These are phyloP conservation scores for Phrynocephalus vlangalii DNA, from an alignment of 2,797 vertebrate species.

Conservation along the genomic window DNA sequence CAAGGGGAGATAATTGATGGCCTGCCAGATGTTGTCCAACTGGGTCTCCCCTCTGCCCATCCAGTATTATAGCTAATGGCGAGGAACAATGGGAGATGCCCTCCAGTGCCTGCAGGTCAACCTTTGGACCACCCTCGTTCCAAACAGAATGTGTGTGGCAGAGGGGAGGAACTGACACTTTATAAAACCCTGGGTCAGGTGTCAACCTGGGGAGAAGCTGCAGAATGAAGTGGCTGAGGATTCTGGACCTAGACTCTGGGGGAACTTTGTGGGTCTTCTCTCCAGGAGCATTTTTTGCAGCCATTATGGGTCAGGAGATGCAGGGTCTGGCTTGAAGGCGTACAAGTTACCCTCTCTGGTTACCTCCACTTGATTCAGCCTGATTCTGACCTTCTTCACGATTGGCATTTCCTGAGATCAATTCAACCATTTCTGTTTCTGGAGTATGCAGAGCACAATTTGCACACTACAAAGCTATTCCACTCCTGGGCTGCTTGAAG, in stretches of 20 bases:
- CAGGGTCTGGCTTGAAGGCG: neutral
- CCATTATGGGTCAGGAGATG: neutral
- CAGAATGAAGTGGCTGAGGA: neutral
- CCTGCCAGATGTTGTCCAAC: too few species aligned
- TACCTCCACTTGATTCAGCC: neutral
- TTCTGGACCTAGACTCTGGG: neutral
- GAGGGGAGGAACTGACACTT: too few species aligned
- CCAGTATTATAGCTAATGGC: too few species aligned
- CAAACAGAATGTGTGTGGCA: too few species aligned
- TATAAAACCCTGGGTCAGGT: neutral
- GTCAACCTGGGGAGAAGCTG: neutral
- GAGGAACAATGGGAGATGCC: too few species aligned
- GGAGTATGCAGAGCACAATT: neutral
- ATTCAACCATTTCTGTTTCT: neutral
- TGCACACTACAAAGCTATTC: neutral
- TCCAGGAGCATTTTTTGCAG: neutral
- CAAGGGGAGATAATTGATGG: too few species aligned
- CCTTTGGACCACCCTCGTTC: too few species aligned
- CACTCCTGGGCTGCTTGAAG: too few species aligned
- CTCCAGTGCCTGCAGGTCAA: too few species aligned
- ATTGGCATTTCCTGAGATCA: neutral
- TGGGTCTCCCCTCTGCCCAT: too few species aligned
- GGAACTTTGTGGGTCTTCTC: neutral
- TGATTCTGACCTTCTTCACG: neutral
- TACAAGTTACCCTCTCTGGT: too few species aligned